phyloP scores from a whole-genome alignment of 2,797 vertebrate species.

The Parauchenoglanis punctatus region DNA sequence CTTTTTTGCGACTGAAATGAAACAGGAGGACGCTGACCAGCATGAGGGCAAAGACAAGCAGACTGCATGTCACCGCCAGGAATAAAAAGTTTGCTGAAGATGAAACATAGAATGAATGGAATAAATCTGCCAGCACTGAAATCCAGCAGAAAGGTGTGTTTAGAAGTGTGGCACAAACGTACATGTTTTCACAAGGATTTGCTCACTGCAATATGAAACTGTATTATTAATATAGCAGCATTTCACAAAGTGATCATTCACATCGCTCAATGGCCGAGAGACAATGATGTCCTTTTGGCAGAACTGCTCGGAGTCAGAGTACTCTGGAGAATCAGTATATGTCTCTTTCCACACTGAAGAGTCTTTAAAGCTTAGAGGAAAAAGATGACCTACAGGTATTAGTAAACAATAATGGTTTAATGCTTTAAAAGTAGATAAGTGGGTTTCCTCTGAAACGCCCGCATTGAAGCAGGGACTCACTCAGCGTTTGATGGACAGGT shows the following conservation, averaged over 20 bases:
- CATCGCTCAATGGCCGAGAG: slow-evolving; percentile 56
- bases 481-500: slow-evolving; percentile 57
- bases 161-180: neutral
- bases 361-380: slow-evolving; percentile 48
- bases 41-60: slow-evolving; percentile 59
- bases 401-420: neutral
- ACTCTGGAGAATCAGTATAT: neutral
- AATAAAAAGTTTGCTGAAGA: neutral
- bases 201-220: slow-evolving; percentile 54
- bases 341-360: slow-evolving; percentile 54
- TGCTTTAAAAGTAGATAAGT: neutral
- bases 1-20: slow-evolving; percentile 73
- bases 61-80: slow-evolving; percentile 28
- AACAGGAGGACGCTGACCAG: slow-evolving; percentile 53
- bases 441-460: neutral
- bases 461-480: slow-evolving; percentile 55
- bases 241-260: slow-evolving; percentile 62
- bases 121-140: neutral
- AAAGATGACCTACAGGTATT: slow-evolving; percentile 19
- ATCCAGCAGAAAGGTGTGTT: neutral
- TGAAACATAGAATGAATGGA: slow-evolving; percentile 11
- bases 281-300: slow-evolving; percentile 77
- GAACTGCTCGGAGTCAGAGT: slow-evolving; percentile 63
- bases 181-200: slow-evolving; percentile 40
- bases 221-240: slow-evolving; percentile 79